A percentile compares a stretch with the other conserved stretches of the same genome.
Conservation (phyloP, 2,113 vertebrate species). For the Xenopus borealis region DNA sequence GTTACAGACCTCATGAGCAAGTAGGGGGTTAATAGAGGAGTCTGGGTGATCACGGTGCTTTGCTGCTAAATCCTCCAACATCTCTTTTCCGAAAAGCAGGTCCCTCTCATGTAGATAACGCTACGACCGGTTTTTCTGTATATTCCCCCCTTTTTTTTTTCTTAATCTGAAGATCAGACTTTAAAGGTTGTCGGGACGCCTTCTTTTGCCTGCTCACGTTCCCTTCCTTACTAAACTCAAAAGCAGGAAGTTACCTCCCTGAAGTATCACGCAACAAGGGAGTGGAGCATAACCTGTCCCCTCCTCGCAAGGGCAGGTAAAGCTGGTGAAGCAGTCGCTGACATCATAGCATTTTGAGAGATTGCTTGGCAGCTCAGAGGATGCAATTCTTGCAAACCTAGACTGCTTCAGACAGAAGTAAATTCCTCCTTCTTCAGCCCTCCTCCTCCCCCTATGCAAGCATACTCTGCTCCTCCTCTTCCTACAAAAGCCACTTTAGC, state of each 20-base stretch:
- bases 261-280: slow-evolving; percentile 42
- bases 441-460: slow-evolving; percentile 16
- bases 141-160: neutral
- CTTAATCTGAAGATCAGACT: slow-evolving; percentile 32
- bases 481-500: slow-evolving; percentile 35
- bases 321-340: slow-evolving; percentile 14
- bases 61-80: slow-evolving; percentile 42
- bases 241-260: slow-evolving; percentile 46
- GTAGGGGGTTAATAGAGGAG: slow-evolving; percentile 21
- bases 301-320: slow-evolving; percentile 41
- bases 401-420: slow-evolving; percentile 31
- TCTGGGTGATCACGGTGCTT: slow-evolving; percentile 37
- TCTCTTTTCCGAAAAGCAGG: slow-evolving; percentile 16
- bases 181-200: slow-evolving; percentile 6
- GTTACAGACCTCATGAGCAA: slow-evolving; percentile 36
- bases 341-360: slow-evolving; percentile 33
- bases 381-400: slow-evolving; percentile 24
- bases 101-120: slow-evolving; percentile 29
- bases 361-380: slow-evolving; percentile 19
- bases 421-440: slow-evolving; percentile 28
- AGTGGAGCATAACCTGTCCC: slow-evolving; percentile 41
- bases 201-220: slow-evolving; percentile 27
- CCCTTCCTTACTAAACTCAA: slow-evolving; percentile 36
- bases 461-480: slow-evolving; percentile 42
- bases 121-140: neutral